Percentiles rank a stretch among this genome's conserved stretches.
phyloP scores from a whole-genome alignment of 1,140 invertebrate genomes.

The Dinothrombium tinctorium region DNA sequence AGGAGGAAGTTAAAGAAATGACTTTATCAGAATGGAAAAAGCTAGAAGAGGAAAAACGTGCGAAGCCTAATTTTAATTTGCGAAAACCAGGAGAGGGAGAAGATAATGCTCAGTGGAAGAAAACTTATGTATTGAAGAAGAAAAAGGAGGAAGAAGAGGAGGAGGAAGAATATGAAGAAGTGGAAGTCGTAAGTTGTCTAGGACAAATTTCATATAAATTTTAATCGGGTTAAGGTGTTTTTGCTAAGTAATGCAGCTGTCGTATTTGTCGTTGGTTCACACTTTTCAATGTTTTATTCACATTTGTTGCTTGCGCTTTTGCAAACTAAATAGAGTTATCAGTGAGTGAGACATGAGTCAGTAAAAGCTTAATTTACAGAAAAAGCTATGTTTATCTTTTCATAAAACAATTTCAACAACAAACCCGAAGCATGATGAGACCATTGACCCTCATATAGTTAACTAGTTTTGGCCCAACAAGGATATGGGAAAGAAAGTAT shows the following conservation, averaged over 20 bases:
- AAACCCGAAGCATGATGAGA: too few species aligned
- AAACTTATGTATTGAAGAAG: constrained; percentile 57
- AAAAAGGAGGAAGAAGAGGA: constrained; percentile 37
- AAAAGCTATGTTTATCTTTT: too few species aligned
- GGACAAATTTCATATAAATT: neutral
- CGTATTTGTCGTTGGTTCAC: neutral
- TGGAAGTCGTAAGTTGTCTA: constrained; percentile 11
- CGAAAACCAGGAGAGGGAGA: constrained; percentile 78
- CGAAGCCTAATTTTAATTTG: constrained; percentile 50
- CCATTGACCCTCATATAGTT: too few species aligned
- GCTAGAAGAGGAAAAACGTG: constrained; percentile 32
- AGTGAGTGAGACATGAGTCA: too few species aligned
- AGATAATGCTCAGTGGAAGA: constrained; percentile 65
- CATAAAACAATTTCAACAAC: too few species aligned
- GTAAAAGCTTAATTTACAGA: too few species aligned
- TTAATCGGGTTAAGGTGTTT: constrained; percentile 4
- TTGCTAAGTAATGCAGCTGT: neutral
- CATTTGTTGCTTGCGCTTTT: constrained; percentile 1
- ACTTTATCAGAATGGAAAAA: constrained; percentile 76
- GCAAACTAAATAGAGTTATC: neutral
- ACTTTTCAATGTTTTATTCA: constrained; percentile 6
- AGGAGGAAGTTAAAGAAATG: constrained; percentile 28
- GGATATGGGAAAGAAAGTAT: too few species aligned
- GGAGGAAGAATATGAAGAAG: constrained; percentile 35
- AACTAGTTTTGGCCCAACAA: too few species aligned